Conservation (phyloP, 2,888 invertebrate genomes). For the Orgyia antiqua region DNA sequence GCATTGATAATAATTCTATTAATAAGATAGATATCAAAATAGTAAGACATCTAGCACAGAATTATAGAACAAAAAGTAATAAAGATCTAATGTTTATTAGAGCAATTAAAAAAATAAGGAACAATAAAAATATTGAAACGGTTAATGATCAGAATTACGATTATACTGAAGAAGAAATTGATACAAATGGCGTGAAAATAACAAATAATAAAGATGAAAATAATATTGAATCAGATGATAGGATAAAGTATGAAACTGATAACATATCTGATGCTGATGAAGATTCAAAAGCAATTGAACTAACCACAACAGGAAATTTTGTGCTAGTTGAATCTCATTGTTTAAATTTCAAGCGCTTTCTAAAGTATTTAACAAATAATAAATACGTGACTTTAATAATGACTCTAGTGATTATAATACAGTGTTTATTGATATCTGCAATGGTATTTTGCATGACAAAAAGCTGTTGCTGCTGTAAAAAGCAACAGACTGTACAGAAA, state of each 20-base stretch:
- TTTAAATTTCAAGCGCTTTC: not conserved
- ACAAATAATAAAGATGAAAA: not conserved
- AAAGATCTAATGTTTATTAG: not conserved
- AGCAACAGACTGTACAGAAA: constrained; percentile 37
- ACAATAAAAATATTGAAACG: not conserved
- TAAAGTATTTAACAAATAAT: constrained; percentile 8
- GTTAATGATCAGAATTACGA: not conserved
- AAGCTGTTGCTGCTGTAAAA: constrained; percentile 31
- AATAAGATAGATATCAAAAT: constrained; percentile 40
- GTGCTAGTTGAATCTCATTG: not conserved
- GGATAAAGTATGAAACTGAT: not conserved
- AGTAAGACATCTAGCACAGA: constrained; percentile 33
- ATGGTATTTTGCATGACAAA: constrained; percentile 42
- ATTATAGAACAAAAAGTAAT: not conserved
- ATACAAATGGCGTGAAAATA: not conserved
- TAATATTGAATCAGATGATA: not conserved
- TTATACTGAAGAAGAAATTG: not conserved
- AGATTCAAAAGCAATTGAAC: not conserved
- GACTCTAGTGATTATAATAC: constrained; percentile 34
- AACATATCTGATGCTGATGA: not conserved
- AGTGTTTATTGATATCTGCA: constrained; percentile 48
- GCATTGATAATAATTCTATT: constrained; percentile 31
- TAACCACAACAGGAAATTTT: not conserved
- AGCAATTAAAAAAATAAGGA: not conserved
- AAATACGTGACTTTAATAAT: constrained; percentile 36